Conservation (phyloP, 2,888 invertebrate species). For the Notocelia uddmanniana region DNA sequence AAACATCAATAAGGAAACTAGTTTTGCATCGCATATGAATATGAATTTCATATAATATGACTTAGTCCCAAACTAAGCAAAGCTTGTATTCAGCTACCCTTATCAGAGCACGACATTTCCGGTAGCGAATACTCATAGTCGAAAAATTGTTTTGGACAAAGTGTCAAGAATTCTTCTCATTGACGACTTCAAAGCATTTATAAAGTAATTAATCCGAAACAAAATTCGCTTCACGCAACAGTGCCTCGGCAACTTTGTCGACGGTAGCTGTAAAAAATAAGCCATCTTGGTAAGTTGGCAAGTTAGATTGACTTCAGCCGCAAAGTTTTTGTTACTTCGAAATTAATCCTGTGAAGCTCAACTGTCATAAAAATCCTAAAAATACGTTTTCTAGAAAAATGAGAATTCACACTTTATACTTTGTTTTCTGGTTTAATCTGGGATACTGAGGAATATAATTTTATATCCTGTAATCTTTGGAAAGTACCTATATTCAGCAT, state of each 20-base stretch:
- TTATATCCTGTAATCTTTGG: no score
- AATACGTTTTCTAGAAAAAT: neutral
- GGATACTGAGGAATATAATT: neutral
- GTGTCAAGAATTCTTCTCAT: neutral
- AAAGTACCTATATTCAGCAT: no score
- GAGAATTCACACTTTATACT: neutral
- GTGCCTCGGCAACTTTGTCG: conserved; percentile 30
- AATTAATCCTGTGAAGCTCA: conserved; percentile 41
- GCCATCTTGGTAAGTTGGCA: conserved; percentile 34
- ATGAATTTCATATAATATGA: no score
- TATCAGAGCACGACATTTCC: neutral
- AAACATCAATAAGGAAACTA: no score
- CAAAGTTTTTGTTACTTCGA: conserved; percentile 42
- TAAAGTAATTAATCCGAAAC: neutral
- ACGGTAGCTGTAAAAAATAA: conserved; percentile 36
- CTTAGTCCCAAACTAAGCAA: no score
- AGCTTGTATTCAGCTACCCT: no score
- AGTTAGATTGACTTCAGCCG: conserved; percentile 43
- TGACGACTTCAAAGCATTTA: neutral
- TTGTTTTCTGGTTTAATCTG: neutral
- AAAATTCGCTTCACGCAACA: conserved; percentile 8
- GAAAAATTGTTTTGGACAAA: neutral
- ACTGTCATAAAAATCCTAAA: conserved; percentile 27
- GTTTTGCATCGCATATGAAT: no score
- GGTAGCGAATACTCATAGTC: neutral